Base-by-base conservation (phyloP, 2,888 invertebrate genomes). In the Idaea aversata region DNA sequence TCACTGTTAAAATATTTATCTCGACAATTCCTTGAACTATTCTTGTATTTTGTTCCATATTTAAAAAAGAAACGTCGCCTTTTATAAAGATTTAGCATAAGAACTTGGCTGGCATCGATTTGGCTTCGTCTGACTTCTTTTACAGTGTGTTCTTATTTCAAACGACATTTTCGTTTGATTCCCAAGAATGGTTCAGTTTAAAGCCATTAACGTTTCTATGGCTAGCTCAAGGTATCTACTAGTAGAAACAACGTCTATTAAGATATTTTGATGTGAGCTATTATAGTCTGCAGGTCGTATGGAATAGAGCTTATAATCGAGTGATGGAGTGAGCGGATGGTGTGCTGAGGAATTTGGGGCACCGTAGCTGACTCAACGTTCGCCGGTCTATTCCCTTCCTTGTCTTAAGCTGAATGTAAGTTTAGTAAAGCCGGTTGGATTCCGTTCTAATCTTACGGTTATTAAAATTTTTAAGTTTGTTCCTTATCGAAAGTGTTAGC, bases 331-430 rank as follows among this genome's bases (percentile, higher is more conserved):
- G 72, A 73, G 82, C 76, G 80, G 90, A 92, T 92, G 91, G 88
- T 88, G 85, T 86, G 77, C 83, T 80, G 72, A 82, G 91, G 91
- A 88, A 93, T 93, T 91, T 92, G 90, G 92, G 90, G 80, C 91
- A 91, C 61, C 83, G 80, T 79, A 84, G 89, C 88, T 92, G 91
- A 92, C 86, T 93, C 92, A 91, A 89, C 89, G 47, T 47, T 47
- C 47, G 79, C 78, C 78, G 84, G 84, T 87, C 87, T 87, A 89
- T 87, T 89, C 88, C 90, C 88, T 88, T 90, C 86, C 81, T 85
- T 85, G 81, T 80, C 81, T 82, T 76, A 75, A 80, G 57, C 67
- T 67, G 61, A 59, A 83, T 80, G 82, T 83, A 84, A 84, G 86
- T 83, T 83, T 77, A 74, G 80, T 65, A 71, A 65, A 70, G 65